Evolutionary conservation across 2,888 invertebrate genomes (phyloP), one percentile per base, ranked within the genome.

Genomic region (Cataglyphis rosenhaueri): DNA sequence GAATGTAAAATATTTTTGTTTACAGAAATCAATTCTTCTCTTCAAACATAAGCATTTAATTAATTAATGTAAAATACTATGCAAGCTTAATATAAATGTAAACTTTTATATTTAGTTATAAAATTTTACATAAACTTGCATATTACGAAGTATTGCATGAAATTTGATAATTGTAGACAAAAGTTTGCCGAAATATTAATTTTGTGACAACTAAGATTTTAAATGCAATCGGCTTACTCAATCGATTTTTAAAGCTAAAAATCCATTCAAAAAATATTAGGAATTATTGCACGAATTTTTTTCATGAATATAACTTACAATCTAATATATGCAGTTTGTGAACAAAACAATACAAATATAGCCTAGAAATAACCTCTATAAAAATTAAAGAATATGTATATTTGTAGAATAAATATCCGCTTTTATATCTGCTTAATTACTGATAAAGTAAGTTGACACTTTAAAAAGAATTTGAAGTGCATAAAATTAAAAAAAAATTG

Each of bases 91-190:
- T 55, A 35, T 2, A 21, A 59, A 55, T 4, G 1, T 52, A 35
- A 35, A 32, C 35, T 55, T 55, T 55, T 55, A 55, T 21, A 35
- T 10, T 35, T 73, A 73, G 61, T 59, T 38, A 38, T n/a, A n/a
- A 73, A 61, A 2, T 12, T 55, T 70, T 21, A 21, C 21, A 38
- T 15, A 38, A 18, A 59, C 1, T 59, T 73, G 21, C 8, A 0
- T 68, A 68, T 35, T 8, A 38, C 5, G 25, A 8, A 61, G n/a
- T 5, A 4, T 41, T 73, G 10, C 0, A 4, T 3, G 8, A 57
- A 3, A 73, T 73, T 52, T 38, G 29, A n/a, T 18, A 35, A 61
- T 57, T 71, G 5, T 10, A 57, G 35, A 25, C 12, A 38, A 71
- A n/a, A 38, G 21, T 61, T 29, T 8, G 4, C n/a, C 6, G 4